Percentiles rank a stretch among this genome's conserved stretches.
phyloP scores from a whole-genome alignment of 1,140 invertebrate species.

The Ridgeia piscesae region DNA sequence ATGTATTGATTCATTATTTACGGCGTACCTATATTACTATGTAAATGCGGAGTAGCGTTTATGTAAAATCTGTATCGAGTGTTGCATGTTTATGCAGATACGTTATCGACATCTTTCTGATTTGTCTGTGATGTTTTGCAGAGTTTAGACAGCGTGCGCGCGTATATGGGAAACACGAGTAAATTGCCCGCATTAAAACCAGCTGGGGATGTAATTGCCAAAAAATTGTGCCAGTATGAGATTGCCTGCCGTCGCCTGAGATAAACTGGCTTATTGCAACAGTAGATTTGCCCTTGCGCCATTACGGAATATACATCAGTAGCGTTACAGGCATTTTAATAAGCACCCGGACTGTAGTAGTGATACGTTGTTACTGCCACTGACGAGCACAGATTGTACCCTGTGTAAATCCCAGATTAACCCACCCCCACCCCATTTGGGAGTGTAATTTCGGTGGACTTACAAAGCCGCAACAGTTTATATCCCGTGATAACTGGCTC shows the following conservation, averaged over 20 bases:
- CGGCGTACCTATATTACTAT: background rate
- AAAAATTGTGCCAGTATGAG: background rate
- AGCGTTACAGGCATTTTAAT: background rate
- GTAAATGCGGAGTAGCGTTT: background rate
- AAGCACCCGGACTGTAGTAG: background rate
- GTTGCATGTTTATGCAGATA: background rate
- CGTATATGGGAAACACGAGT: background rate
- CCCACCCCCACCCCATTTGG: background rate
- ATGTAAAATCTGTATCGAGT: background rate
- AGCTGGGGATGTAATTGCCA: background rate
- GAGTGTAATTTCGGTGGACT: background rate
- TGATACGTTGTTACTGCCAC: background rate
- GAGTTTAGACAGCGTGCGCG: background rate
- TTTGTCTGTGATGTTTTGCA: background rate
- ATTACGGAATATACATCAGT: background rate
- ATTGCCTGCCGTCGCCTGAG: background rate
- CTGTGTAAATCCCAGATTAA: background rate
- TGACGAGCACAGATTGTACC: background rate
- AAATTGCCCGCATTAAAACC: background rate
- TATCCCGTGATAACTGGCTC: background rate
- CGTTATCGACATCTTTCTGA: conserved; percentile 1
- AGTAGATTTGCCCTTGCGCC: background rate
- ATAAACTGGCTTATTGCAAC: background rate
- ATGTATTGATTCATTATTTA: background rate
- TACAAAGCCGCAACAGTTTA: background rate